Evolutionary conservation across 2,888 invertebrate genomes (phyloP).

Genomic region (Fabriciana adippe): DNA sequence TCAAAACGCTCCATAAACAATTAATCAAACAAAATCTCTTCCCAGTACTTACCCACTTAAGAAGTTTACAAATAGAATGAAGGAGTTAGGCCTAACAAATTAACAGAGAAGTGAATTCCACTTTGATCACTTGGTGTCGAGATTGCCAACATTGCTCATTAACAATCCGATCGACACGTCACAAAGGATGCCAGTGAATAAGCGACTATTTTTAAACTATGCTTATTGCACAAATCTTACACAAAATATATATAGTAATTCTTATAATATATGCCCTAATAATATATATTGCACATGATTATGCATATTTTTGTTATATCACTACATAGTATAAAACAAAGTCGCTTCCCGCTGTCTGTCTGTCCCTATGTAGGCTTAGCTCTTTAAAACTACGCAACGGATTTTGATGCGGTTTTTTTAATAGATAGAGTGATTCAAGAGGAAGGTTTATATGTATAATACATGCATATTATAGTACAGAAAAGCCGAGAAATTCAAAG

Average conservation of each 20-base stretch:
- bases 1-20: conserved; percentile 19
- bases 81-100: conserved; percentile 43
- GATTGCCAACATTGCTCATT: conserved; percentile 68
- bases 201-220: conserved; percentile 31
- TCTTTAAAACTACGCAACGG: too few species aligned
- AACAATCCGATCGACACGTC: conserved; percentile 70
- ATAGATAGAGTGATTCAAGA: too few species aligned
- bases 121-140: conserved; percentile 77
- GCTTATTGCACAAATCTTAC: conserved; percentile 15
- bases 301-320: too few species aligned
- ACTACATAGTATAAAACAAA: too few species aligned
- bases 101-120: conserved; percentile 43
- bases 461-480: too few species aligned
- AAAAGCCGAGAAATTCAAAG: too few species aligned
- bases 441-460: too few species aligned
- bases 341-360: too few species aligned
- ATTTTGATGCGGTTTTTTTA: too few species aligned
- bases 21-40: conserved; percentile 23
- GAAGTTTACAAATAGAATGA: conserved; percentile 62
- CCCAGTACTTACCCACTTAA: conserved; percentile 32
- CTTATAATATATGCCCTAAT: too few species aligned
- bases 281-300: too few species aligned
- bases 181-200: conserved; percentile 41
- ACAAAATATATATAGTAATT: background rate
- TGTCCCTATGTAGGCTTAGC: too few species aligned